Conservation (phyloP, 1,140 invertebrate species). For the Metopolophium dirhodum region DNA sequence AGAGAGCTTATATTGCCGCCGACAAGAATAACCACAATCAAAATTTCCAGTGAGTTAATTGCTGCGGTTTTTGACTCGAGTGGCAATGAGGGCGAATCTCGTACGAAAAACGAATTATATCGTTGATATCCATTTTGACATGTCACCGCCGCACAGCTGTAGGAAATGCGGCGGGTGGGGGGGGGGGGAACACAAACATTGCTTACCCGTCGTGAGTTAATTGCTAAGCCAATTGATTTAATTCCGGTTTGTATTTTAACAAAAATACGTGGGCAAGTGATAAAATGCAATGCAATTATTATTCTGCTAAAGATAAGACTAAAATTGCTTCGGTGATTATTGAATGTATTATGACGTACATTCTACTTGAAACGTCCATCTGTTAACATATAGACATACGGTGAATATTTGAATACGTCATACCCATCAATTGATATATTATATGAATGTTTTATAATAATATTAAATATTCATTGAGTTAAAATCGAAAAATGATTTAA, state of each 20-base stretch:
- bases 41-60: conserved; percentile 42
- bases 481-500: not conserved
- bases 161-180: not conserved
- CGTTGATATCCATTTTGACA: conserved; percentile 10
- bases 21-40: conserved; percentile 49
- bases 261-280: not conserved
- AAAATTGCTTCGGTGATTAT: not conserved
- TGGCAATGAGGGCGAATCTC: not conserved
- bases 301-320: not conserved
- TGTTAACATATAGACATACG: not conserved
- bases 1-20: conserved; percentile 48
- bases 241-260: not conserved
- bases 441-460: not conserved
- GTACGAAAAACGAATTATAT: not conserved
- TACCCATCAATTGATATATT: not conserved
- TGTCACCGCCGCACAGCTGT: not conserved
- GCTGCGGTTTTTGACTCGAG: conserved; percentile 35
- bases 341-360: not conserved
- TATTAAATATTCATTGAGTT: not conserved
- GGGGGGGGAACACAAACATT: not conserved
- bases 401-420: not conserved
- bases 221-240: not conserved
- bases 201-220: not conserved
- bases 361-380: not conserved
- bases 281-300: not conserved